Evolutionary conservation across 64 coral and sea anemone species (phyloP).

Genomic region (Pocillopora verrucosa): DNA sequence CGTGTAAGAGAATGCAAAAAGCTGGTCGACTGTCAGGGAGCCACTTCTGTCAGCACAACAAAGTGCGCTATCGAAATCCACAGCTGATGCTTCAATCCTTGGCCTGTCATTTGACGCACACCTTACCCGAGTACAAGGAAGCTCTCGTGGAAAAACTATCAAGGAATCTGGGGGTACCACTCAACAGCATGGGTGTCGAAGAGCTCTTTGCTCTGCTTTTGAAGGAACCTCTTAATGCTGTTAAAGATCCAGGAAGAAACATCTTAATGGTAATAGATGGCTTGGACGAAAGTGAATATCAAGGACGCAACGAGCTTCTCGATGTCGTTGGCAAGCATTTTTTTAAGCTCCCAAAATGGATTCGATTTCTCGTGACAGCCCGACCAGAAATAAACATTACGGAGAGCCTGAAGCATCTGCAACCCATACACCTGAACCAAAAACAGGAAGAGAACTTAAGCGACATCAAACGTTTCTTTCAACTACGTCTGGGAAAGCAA

Average conservation of each 20-base stretch:
- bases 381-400: too few relatives aligned
- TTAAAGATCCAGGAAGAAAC: neutral
- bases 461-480: too few relatives aligned
- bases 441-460: too few relatives aligned
- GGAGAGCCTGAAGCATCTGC: too few relatives aligned
- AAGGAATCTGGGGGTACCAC: conserved; percentile 18
- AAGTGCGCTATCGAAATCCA: conserved; percentile 35
- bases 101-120: conserved; percentile 5
- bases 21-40: conserved; percentile 28
- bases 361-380: too few relatives aligned
- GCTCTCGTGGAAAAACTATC: conserved; percentile 44
- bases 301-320: conserved; percentile 6
- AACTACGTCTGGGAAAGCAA: too few relatives aligned
- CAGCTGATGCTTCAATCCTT: conserved; percentile 49
- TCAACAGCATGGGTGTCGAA: conserved; percentile 26
- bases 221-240: conserved; percentile 3
- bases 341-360: too few relatives aligned
- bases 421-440: too few relatives aligned
- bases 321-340: conserved; percentile 31
- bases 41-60: conserved; percentile 56
- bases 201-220: conserved; percentile 36
- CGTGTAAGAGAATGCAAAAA: conserved; percentile 30
- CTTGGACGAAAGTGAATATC: conserved; percentile 37
- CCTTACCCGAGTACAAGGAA: conserved; percentile 20
- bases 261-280: conserved; percentile 26